phyloP scores from a whole-genome alignment of 2,888 invertebrate genomes.

The Lamproptera curius region DNA sequence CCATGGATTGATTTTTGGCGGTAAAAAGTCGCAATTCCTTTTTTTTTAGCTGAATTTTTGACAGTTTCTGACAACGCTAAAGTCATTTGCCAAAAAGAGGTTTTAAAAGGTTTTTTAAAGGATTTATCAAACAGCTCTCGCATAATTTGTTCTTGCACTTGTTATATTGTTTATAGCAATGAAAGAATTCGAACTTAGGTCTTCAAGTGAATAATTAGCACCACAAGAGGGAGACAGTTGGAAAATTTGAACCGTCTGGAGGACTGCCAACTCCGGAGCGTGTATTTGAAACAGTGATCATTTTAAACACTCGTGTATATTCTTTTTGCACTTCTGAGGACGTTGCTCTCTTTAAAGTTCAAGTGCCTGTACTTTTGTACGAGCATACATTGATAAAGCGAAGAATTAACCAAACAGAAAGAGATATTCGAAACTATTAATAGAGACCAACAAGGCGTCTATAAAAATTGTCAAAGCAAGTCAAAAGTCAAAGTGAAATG shows the following conservation, averaged over 20 bases:
- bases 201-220: not conserved
- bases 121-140: not conserved
- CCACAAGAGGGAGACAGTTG: not conserved
- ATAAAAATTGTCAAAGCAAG: no score
- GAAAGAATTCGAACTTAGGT: not conserved
- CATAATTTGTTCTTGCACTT: not conserved
- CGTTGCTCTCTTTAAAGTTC: slow-evolving; percentile 7
- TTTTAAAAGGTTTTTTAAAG: not conserved
- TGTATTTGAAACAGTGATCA: not conserved
- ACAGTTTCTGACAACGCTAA: not conserved
- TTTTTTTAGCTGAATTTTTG: no score
- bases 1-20: no score
- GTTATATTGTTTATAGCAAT: not conserved
- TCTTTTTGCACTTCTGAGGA: slow-evolving; percentile 3
- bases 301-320: not conserved
- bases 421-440: no score
- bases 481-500: no score
- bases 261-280: not conserved
- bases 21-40: no score
- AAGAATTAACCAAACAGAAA: no score
- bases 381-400: no score
- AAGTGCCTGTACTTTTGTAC: not conserved
- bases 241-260: no score
- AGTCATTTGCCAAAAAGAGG: not conserved
- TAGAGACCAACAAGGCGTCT: no score